Base-by-base conservation (phyloP, 2,888 invertebrate species). In the Volucella inanis region DNA sequence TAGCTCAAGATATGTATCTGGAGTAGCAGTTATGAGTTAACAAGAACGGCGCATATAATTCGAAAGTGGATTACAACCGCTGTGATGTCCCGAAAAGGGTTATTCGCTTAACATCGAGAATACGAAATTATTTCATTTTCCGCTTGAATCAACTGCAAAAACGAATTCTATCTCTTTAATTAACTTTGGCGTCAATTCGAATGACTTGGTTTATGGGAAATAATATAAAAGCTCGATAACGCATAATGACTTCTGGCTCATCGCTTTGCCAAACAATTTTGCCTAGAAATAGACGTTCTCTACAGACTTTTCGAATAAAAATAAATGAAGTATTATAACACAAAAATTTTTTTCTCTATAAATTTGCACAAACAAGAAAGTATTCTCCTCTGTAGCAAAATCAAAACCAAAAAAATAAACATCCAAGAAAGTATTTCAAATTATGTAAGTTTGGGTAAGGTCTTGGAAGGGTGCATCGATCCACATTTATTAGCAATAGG, bases 101-200 rank as follows among this genome's bases (percentile, higher is more conserved):
- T 79, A 75, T 62, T 71, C 79, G 67, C 59, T 84, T 62, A 41
- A 68, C 52, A 78, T 70, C 85, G 68, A 76, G 84, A 87, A 87
- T 87, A 80, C 87, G 86, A 87, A 87, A 81, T 77, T 67, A 85
- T 85, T 85, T 87, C 82, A 87, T 87, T 87, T 87, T 87, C 87
- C 87, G 87, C 87, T 87, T 83, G 87, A 87, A 87, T 87, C 86
- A 87, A 87, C 85, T 75, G 79, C 80, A 77, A 87, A 87, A 87
- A 87, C 85, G 81, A 87, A 87, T 87, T 86, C 80, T 57, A 76
- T 86, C 70, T 77, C 79, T 86, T 31, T 87, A 87, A 87, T 87
- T 87, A 87, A 87, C 87, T 83, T 86, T 87, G 86, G 87, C 82
- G 80, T 82, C 87, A 79, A 77, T 87, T 87, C 76, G 87, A 87